These are phyloP conservation scores for Siniperca undulata DNA, from an alignment of 2,797 vertebrate genomes.

Conservation along the genomic window DNA sequence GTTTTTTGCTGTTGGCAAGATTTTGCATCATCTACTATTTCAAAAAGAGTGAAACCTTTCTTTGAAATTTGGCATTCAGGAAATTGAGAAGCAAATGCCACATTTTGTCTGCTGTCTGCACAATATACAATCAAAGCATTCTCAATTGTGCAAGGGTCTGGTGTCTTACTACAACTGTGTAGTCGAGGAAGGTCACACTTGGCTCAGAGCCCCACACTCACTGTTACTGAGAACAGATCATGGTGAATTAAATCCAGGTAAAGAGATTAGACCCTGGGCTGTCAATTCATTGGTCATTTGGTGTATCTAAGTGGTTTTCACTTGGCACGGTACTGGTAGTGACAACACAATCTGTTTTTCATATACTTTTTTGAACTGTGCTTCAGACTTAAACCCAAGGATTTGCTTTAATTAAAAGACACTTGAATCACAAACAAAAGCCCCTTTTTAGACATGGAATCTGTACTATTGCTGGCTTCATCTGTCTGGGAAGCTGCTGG, in stretches of 20 bases:
- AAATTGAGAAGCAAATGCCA: background rate
- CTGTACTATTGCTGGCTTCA: background rate
- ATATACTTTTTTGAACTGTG: conserved; percentile 8
- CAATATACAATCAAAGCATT: conserved; percentile 9
- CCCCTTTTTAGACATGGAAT: background rate
- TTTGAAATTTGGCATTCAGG: background rate
- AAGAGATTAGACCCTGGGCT: conserved; percentile 57
- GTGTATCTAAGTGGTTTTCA: conserved; percentile 30
- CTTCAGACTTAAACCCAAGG: conserved; percentile 11
- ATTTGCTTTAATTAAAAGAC: conserved; percentile 10
- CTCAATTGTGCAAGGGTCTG: background rate
- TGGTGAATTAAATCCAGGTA: conserved; percentile 60
- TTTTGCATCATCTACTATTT: background rate
- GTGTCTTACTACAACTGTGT: background rate
- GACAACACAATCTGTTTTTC: conserved; percentile 33
- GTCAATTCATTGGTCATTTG: conserved; percentile 48
- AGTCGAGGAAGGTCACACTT: conserved; percentile 8
- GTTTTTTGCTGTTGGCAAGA: background rate
- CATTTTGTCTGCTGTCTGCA: background rate
- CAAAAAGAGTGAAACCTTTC: background rate
- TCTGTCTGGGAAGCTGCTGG: conserved; percentile 3
- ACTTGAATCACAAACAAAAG: conserved; percentile 7
- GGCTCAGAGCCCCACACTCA: conserved; percentile 19
- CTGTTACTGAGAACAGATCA: conserved; percentile 26
- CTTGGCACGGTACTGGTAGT: background rate